These are phyloP conservation scores for Caenorhabditis sinica DNA, from an alignment of 2,888 invertebrate species.

Conservation along the genomic window DNA sequence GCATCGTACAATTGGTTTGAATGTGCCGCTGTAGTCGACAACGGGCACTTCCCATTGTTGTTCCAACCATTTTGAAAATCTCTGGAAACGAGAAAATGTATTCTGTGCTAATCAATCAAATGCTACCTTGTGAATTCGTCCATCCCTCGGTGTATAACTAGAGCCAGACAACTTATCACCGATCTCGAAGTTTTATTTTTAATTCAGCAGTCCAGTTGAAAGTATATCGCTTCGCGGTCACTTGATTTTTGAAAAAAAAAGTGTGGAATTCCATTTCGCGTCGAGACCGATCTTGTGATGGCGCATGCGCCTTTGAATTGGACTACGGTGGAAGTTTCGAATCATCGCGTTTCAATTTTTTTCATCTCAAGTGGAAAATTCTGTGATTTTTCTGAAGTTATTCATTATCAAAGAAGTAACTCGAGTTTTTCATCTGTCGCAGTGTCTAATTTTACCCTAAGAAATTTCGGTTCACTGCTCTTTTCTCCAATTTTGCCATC, in stretches of 20 bases:
- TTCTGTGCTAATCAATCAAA: neutral
- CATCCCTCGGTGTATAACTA: neutral
- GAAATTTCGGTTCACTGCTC: no score
- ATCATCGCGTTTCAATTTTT: neutral
- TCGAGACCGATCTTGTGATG: neutral
- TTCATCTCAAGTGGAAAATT: neutral
- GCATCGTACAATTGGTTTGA: conserved; percentile 30
- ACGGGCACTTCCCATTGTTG: neutral
- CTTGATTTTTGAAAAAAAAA: no score
- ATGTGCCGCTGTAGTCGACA: conserved; percentile 3
- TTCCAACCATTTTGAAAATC: conserved; percentile 16
- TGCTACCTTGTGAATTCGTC: neutral
- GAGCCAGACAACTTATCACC: neutral
- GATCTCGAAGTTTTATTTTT: no score
- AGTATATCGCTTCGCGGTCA: no score
- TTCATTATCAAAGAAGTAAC: no score
- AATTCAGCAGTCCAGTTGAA: no score
- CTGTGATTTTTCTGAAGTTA: no score
- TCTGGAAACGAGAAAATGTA: neutral
- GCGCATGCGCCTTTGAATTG: neutral
- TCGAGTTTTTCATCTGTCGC: no score
- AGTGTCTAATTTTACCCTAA: no score
- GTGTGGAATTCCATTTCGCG: neutral
- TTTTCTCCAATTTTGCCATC: no score
- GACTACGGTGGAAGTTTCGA: neutral